Evolutionary conservation across 2,888 invertebrate species (phyloP), one percentile per base, ranked within the genome.

Genomic region (Automeris io): DNA sequence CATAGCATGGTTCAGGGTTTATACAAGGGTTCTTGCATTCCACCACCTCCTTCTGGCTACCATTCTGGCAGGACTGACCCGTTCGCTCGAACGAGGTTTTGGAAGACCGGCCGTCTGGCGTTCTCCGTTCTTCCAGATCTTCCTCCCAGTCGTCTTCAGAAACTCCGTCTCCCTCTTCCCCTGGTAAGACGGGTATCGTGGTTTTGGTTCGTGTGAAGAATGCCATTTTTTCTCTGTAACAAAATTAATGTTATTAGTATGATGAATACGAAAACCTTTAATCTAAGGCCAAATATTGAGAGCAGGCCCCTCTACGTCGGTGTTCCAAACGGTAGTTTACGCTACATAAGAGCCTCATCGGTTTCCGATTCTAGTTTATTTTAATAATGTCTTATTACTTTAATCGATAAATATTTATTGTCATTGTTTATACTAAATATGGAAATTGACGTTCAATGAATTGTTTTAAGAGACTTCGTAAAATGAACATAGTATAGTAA

Each of bases 181-280:
- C 88, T 1, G 94, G 93, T 47, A 94, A 74, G 46, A 93, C 89
- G 40, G 95, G 95, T 60, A 95, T 92, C 43, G 90, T 91, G 21
- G 91, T 77, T 57, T 93, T 94, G 47, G 92, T 90, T 57, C 93
- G 91, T 1, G 96, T 97, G 78, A 98, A 97, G 87, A 97, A 98
- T 26, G 96, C 96, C 93, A 98, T 97, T 83, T 97, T 97, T 83
- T 97, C 97, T 87, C 97, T 97, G 87, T 19, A 88, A 88, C 22
- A 41, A 39, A 47, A 35, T n/a, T n/a, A n/a, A n/a, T n/a, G n/a
- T 12, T 9, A 9, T 32, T 18, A 19, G 9, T 32, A 18, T 31
- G 2, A 18, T 16, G 1, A 1, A 1, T 16, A 18, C 2, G 13
- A n/a, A n/a, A n/a, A n/a, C n/a, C n/a, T n/a, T n/a, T n/a, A n/a